Percentiles rank a stretch among this genome's conserved stretches.
Conservation (phyloP, 2,113 vertebrate species). For the Daboia siamensis region DNA sequence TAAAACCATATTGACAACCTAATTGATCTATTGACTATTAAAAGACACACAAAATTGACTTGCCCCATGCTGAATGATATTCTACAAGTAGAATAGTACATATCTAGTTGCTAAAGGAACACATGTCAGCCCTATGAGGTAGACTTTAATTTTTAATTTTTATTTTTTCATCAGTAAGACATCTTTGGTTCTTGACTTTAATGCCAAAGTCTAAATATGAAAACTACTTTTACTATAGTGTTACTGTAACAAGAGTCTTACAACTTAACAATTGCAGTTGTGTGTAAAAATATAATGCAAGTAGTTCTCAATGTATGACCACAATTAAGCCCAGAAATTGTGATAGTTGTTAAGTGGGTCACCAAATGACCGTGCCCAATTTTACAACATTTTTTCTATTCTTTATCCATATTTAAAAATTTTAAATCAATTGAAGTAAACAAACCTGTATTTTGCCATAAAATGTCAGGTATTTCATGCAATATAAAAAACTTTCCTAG, state of each 20-base stretch:
- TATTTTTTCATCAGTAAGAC: background rate
- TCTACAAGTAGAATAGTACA: background rate
- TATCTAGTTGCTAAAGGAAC: background rate
- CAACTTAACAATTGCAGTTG: background rate
- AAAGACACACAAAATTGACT: background rate
- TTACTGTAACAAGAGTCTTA: background rate
- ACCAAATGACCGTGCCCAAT: background rate
- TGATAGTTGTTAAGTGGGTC: background rate
- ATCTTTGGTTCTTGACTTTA: background rate
- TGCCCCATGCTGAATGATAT: background rate
- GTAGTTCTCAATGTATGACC: background rate
- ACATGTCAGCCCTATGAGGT: background rate
- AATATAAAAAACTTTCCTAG: rapidly evolving
- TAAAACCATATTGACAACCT: background rate
- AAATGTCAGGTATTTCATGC: background rate
- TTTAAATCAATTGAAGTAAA: slow-evolving; percentile 1
- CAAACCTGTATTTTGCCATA: background rate
- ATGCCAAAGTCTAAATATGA: background rate
- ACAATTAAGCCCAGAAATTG: background rate
- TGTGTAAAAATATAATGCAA: background rate
- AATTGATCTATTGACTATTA: background rate
- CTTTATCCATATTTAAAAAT: slow-evolving; percentile 5
- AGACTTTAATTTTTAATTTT: background rate
- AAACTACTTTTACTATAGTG: background rate
- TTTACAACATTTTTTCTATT: background rate